These are phyloP conservation scores for Pollenia labialis DNA, from an alignment of 2,888 invertebrate species.

Conservation along the genomic window DNA sequence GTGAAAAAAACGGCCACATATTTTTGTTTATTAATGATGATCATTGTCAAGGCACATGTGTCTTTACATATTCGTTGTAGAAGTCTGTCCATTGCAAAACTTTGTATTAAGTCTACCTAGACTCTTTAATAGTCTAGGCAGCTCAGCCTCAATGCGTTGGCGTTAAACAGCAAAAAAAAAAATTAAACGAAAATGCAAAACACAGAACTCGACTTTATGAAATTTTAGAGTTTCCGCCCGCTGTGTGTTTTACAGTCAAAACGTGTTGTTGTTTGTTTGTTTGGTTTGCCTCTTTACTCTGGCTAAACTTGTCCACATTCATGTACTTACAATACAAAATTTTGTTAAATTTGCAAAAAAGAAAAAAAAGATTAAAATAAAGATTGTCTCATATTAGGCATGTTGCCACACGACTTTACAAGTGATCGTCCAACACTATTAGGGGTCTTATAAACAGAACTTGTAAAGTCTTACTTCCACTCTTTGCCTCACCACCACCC, in stretches of 20 bases:
- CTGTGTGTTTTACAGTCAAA: constrained; percentile 72
- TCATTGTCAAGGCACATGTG: constrained; percentile 76
- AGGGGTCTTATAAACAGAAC: constrained; percentile 30
- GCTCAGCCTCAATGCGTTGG: constrained; percentile 71
- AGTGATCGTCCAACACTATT: constrained; percentile 73
- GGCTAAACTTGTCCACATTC: constrained; percentile 72
- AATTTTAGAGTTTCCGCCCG: constrained; percentile 72
- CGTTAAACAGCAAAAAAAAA: constrained; percentile 63
- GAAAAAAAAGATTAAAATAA: constrained; percentile 35
- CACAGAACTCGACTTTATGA: constrained; percentile 46
- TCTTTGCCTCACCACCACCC: constrained; percentile 39
- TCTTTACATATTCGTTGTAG: constrained; percentile 44
- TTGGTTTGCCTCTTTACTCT: constrained; percentile 41
- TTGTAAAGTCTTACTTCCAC: background rate
- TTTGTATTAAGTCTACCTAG: constrained; percentile 11
- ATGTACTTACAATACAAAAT: constrained; percentile 68
- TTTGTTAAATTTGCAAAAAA: constrained; percentile 65
- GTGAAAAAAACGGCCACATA: constrained; percentile 59
- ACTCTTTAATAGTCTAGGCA: constrained; percentile 49
- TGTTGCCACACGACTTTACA: constrained; percentile 74
- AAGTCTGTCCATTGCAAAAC: constrained; percentile 14
- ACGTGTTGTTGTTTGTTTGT: constrained; percentile 66
- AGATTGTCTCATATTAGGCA: constrained; percentile 73
- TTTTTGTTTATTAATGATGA: constrained; percentile 76
- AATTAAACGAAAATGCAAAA: constrained; percentile 32